A percentile compares a stretch with the other conserved stretches of the same genome.
Evolutionary conservation across 1,140 invertebrate species (phyloP).

Genomic region (Neodiprion pinetum): DNA sequence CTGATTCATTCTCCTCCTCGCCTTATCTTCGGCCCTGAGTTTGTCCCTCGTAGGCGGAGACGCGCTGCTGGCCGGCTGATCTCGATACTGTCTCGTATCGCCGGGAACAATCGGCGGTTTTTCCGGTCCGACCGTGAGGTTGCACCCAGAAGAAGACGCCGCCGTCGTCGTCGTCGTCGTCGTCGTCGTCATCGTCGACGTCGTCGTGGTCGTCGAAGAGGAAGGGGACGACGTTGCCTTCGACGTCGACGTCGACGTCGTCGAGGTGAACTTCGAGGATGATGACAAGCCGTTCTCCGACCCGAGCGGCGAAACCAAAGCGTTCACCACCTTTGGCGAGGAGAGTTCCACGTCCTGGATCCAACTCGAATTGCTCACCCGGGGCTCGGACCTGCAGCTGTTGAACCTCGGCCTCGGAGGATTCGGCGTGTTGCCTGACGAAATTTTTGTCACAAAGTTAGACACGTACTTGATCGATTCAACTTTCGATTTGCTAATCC

Average conservation of each 20-base stretch:
- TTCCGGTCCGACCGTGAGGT: slow-evolving; percentile 25
- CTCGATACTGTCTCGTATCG: slow-evolving; percentile 59
- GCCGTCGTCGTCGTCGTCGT: not conserved
- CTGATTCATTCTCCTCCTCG: slow-evolving; percentile 58
- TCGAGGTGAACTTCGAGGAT: slow-evolving; percentile 10
- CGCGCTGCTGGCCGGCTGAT: slow-evolving; percentile 73
- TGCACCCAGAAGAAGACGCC: slow-evolving; percentile 6
- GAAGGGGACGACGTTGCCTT: not conserved
- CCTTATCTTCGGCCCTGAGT: slow-evolving; percentile 75
- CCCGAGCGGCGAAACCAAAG: slow-evolving; percentile 19
- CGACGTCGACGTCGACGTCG: not conserved
- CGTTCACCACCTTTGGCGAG: not conserved
- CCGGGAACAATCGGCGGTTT: slow-evolving; percentile 48
- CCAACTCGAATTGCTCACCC: slow-evolving; percentile 42
- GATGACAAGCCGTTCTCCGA: slow-evolving; percentile 26
- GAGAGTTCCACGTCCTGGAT: slow-evolving; percentile 38
- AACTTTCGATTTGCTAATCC: too few species aligned
- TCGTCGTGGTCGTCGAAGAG: slow-evolving; percentile 11
- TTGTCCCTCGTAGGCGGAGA: slow-evolving; percentile 78
- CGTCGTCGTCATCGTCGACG: not conserved
- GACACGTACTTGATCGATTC: too few species aligned
- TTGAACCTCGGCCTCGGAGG: slow-evolving; percentile 62
- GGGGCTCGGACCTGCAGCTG: slow-evolving; percentile 60
- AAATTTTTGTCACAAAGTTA: slow-evolving; percentile 3
- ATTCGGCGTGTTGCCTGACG: slow-evolving; percentile 57